Conservation (phyloP, 64 coral and sea anemone genomes). For the Trachythela sp. region DNA sequence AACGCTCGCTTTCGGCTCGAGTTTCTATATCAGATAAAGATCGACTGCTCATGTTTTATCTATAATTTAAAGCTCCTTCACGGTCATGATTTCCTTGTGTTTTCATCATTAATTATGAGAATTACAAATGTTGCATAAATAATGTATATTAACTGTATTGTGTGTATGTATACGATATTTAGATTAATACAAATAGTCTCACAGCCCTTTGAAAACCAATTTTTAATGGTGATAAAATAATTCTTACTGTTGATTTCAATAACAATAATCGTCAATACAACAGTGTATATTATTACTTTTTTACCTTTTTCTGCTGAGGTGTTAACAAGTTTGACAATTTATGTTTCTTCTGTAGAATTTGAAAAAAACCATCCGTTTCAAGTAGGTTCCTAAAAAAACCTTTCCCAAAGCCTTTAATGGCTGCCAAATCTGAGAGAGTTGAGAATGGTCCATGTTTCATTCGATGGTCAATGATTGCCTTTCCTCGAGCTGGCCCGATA, state of each 20-base stretch:
- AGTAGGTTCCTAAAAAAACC: conserved; percentile 41
- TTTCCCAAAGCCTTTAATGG: conserved; percentile 50
- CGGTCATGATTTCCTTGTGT: too few relatives aligned
- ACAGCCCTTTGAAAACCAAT: neutral
- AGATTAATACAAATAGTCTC: too few relatives aligned
- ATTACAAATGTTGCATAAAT: too few relatives aligned
- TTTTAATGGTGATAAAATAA: neutral
- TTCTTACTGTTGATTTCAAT: neutral
- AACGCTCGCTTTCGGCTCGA: too few relatives aligned
- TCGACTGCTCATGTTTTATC: too few relatives aligned
- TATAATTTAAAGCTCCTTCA: too few relatives aligned
- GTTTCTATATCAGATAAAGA: too few relatives aligned
- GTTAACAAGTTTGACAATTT: conserved; percentile 31
- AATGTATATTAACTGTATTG: too few relatives aligned
- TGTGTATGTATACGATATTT: too few relatives aligned
- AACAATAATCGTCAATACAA: neutral
- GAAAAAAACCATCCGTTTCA: conserved; percentile 29
- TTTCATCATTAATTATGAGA: too few relatives aligned
- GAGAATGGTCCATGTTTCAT: conserved; percentile 32
- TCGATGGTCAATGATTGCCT: conserved; percentile 33
- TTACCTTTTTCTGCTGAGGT: conserved; percentile 53
- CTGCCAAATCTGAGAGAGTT: conserved; percentile 29
- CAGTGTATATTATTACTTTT: too few relatives aligned
- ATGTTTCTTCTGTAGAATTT: conserved; percentile 36
- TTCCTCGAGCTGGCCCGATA: conserved; percentile 46